Evolutionary conservation across 2,888 invertebrate species (phyloP).

Genomic region (Pecten maximus): DNA sequence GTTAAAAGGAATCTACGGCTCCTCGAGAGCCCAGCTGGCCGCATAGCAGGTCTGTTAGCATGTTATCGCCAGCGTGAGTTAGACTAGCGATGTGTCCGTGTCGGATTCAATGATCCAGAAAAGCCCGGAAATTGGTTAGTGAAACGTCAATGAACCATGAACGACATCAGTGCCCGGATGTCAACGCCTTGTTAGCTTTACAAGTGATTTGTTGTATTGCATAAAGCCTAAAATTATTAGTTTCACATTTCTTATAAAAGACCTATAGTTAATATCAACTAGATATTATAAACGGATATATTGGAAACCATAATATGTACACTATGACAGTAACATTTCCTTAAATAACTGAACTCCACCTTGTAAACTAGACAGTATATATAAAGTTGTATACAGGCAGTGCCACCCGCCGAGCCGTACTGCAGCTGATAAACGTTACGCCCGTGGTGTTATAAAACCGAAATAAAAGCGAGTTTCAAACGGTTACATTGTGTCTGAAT

Average conservation of each 20-base stretch:
- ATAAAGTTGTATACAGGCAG: neutral
- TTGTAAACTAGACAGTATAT: neutral
- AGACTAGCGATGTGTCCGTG: constrained; percentile 13
- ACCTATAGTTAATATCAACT: too few species aligned
- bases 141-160: neutral
- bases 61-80: constrained; percentile 18
- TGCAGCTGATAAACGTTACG: neutral
- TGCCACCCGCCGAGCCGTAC: neutral
- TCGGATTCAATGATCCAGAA: constrained; percentile 23
- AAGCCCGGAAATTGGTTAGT: constrained; percentile 15
- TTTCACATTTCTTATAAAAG: too few species aligned
- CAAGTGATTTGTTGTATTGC: neutral
- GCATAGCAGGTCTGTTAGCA: constrained; percentile 12
- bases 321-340: too few species aligned
- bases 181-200: neutral
- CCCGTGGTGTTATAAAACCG: neutral
- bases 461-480: neutral
- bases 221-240: neutral
- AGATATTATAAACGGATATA: too few species aligned
- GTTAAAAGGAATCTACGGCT: neutral
- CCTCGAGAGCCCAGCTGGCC: constrained; percentile 21
- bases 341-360: too few species aligned
- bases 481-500: neutral
- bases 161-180: neutral
- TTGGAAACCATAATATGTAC: too few species aligned